Conservation (phyloP, 2,113 vertebrate species). For the Syngnathoides biaculeatus region DNA sequence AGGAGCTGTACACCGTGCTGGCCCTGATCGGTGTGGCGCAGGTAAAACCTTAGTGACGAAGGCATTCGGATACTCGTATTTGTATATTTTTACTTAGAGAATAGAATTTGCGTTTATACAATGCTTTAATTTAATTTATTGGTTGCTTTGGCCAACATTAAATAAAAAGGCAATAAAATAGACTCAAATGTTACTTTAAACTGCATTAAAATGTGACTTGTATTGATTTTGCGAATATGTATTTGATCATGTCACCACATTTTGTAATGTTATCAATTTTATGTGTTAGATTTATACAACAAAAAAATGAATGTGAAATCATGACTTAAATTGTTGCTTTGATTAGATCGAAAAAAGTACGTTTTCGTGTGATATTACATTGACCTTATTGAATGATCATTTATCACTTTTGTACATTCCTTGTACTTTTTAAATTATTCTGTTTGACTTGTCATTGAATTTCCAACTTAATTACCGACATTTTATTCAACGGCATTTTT, state of each 20-base stretch:
- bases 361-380: no score
- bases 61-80: constrained; percentile 26
- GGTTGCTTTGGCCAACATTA: not conserved
- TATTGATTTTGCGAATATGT: not conserved
- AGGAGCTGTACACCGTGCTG: constrained; percentile 92
- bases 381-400: no score
- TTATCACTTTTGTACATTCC: no score
- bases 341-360: no score
- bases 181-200: not conserved
- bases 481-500: no score
- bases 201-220: not conserved
- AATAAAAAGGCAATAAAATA: not conserved
- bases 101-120: constrained; percentile 37
- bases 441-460: not conserved
- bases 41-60: constrained; percentile 68
- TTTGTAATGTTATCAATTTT: not conserved
- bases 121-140: constrained; percentile 26
- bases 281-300: no score
- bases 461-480: no score
- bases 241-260: not conserved
- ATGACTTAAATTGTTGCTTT: no score
- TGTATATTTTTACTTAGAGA: constrained; percentile 25
- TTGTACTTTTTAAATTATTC: no score
- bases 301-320: no score
- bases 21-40: constrained; percentile 91